Evolutionary conservation across 2,888 invertebrate genomes (phyloP).

Genomic region (Conistra vaccinii): DNA sequence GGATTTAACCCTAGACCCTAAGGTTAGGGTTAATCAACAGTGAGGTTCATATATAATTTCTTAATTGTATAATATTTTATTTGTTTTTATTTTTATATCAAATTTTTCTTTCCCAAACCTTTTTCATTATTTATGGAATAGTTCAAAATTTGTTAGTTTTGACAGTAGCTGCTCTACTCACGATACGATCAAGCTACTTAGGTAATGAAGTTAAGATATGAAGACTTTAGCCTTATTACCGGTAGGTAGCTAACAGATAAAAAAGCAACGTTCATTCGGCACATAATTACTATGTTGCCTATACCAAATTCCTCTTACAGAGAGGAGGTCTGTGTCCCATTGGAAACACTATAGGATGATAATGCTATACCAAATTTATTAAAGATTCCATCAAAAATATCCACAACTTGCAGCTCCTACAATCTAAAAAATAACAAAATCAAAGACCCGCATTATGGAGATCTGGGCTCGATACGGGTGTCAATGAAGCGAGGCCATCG

Average conservation of each 20-base stretch:
- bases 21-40: constrained; percentile 2
- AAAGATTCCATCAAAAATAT: background rate
- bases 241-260: too few relatives aligned
- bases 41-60: background rate
- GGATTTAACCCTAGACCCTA: too few relatives aligned
- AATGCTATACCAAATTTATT: background rate
- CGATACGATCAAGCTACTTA: background rate
- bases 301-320: background rate
- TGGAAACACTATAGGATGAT: too few relatives aligned
- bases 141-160: too few relatives aligned
- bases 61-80: too few relatives aligned
- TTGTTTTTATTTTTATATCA: too few relatives aligned
- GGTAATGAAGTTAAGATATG: background rate
- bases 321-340: too few relatives aligned
- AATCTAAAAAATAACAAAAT: constrained; percentile 28
- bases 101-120: too few relatives aligned
- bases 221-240: background rate
- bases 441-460: constrained; percentile 47
- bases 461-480: constrained; percentile 50
- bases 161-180: background rate
- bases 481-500: constrained; percentile 68
- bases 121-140: too few relatives aligned
- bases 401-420: background rate
- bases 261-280: background rate
- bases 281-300: background rate